These are phyloP conservation scores for Orchesella cincta DNA, from an alignment of 1,140 invertebrate genomes.

Conservation along the genomic window DNA sequence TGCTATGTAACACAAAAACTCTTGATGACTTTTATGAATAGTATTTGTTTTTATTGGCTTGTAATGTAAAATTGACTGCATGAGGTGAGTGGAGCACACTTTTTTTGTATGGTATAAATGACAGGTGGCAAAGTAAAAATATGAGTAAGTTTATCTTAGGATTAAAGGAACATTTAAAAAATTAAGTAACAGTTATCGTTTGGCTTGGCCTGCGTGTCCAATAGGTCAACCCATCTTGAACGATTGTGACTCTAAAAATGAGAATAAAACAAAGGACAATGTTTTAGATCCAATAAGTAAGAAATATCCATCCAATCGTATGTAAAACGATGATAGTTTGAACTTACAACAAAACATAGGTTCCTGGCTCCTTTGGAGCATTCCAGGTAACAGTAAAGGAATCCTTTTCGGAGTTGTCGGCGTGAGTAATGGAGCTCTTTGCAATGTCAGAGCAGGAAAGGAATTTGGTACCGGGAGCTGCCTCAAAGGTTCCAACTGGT, in stretches of 20 bases:
- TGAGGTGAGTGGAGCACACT: background rate
- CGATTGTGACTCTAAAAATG: background rate
- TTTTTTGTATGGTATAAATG: background rate
- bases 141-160: background rate
- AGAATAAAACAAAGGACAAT: background rate
- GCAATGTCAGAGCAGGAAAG: background rate
- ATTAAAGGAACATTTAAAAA: background rate
- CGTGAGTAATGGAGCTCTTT: background rate
- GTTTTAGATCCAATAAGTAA: background rate
- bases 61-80: background rate
- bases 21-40: background rate
- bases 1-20: background rate
- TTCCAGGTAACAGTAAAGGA: background rate
- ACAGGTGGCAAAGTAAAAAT: background rate
- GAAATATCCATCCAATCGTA: too few species aligned
- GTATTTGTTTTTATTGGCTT: background rate
- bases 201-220: background rate
- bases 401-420: background rate
- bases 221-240: conserved; percentile 2
- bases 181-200: conserved; percentile 3
- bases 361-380: background rate
- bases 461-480: background rate
- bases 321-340: background rate
- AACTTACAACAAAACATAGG: background rate
- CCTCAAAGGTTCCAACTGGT: background rate